These are phyloP conservation scores for Pogonocichla stellata DNA, from an alignment of 2,113 vertebrate species.

Conservation along the genomic window DNA sequence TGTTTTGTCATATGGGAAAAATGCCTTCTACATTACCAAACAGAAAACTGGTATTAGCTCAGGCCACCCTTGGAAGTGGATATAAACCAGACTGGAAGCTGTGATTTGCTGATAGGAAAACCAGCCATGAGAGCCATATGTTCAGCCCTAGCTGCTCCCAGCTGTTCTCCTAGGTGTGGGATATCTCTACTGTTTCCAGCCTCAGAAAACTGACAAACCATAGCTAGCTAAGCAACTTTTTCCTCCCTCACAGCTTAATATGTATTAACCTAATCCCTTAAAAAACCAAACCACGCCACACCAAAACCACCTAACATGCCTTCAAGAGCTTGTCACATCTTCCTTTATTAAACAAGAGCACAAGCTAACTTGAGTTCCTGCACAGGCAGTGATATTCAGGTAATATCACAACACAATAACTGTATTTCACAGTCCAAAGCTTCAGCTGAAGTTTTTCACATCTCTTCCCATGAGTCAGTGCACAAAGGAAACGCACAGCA, in stretches of 20 bases:
- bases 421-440: not conserved
- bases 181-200: not conserved
- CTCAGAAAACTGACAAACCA: not conserved
- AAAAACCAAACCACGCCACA: not conserved
- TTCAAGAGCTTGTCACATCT: not conserved
- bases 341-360: not conserved
- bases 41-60: not conserved
- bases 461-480: not conserved
- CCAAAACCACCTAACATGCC: rapidly evolving
- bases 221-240: not conserved
- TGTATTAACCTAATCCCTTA: not conserved
- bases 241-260: not conserved
- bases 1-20: slow-evolving; percentile 24
- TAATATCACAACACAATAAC: not conserved
- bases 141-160: not conserved
- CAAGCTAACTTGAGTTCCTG: not conserved
- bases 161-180: not conserved
- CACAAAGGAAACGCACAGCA: not conserved
- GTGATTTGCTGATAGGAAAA: not conserved
- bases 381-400: not conserved
- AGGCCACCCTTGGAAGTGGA: not conserved
- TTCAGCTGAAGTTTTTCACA: not conserved
- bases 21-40: slow-evolving; percentile 13
- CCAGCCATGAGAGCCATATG: not conserved
- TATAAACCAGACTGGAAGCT: not conserved